Conservation (phyloP, 1,140 invertebrate species). For the Bombus haemorrhoidalis region DNA sequence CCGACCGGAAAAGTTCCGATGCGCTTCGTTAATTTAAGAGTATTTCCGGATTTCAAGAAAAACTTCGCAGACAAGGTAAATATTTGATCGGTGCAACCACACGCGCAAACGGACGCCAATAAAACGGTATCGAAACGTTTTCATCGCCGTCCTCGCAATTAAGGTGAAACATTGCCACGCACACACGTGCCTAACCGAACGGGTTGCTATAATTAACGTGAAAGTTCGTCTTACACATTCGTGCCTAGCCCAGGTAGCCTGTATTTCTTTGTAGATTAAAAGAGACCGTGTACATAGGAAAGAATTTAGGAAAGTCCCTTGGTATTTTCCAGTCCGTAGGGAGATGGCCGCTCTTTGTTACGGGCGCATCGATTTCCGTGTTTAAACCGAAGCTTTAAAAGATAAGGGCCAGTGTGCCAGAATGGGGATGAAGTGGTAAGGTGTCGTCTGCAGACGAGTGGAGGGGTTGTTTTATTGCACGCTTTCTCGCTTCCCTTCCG, state of each 20-base stretch:
- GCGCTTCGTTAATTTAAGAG: slow-evolving; percentile 54
- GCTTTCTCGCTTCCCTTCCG: slow-evolving; percentile 12
- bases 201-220: slow-evolving; percentile 1
- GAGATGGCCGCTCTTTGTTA: slow-evolving; percentile 8
- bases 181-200: too few relatives aligned
- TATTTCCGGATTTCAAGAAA: slow-evolving; percentile 50
- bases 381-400: slow-evolving; percentile 2
- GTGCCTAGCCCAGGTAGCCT: not conserved
- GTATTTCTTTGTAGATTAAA: not conserved
- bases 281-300: not conserved
- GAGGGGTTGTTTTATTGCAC: slow-evolving; percentile 28
- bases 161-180: not conserved
- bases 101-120: slow-evolving; percentile 35
- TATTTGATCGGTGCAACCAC: slow-evolving; percentile 39
- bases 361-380: slow-evolving; percentile 15
- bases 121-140: slow-evolving; percentile 48
- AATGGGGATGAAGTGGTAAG: slow-evolving; percentile 15
- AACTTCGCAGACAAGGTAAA: slow-evolving; percentile 56
- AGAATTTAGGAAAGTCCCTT: not conserved
- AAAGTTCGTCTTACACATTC: not conserved
- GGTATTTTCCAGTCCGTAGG: not conserved
- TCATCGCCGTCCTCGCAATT: slow-evolving; percentile 23
- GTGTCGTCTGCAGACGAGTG: slow-evolving; percentile 11
- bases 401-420: slow-evolving; percentile 32
- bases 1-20: slow-evolving; percentile 38